Conservation (phyloP, 2,797 vertebrate genomes). For the Oceanodroma leucorhoa region DNA sequence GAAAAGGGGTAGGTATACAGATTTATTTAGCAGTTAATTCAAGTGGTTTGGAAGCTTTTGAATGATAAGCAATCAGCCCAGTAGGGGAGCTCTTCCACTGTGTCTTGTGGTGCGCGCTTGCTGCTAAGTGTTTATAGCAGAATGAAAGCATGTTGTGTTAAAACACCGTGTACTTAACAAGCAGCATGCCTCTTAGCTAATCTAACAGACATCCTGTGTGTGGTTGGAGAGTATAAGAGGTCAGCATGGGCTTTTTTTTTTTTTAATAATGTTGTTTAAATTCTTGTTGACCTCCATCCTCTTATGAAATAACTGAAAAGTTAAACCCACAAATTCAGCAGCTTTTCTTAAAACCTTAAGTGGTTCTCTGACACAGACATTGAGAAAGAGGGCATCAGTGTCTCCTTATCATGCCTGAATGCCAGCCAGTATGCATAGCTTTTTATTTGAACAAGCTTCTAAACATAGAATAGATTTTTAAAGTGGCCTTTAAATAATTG, state of each 20-base stretch:
- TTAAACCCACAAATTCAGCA: background rate
- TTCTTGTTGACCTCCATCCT: background rate
- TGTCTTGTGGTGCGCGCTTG: background rate
- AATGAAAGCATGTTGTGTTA: slow-evolving; percentile 54
- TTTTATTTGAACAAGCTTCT: background rate
- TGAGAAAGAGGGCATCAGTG: background rate
- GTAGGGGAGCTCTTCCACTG: slow-evolving; percentile 43
- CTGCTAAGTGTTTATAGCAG: slow-evolving; percentile 41
- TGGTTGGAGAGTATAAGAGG: background rate
- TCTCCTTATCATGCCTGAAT: background rate
- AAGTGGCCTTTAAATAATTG: background rate
- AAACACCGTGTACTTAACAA: background rate
- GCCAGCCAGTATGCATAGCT: background rate
- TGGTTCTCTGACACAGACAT: background rate
- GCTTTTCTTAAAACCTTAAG: background rate
- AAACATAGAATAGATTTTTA: background rate
- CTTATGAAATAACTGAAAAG: background rate
- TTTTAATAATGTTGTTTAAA: background rate
- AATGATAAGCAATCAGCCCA: slow-evolving; percentile 45
- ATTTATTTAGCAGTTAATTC: slow-evolving; percentile 37
- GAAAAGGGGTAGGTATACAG: background rate
- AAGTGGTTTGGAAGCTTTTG: slow-evolving; percentile 32
- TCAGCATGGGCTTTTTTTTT: background rate
- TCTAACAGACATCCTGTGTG: background rate
- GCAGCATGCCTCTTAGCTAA: background rate